Evolutionary conservation across 2,797 vertebrate genomes (phyloP).

Genomic region (Spondyliosoma cantharus): DNA sequence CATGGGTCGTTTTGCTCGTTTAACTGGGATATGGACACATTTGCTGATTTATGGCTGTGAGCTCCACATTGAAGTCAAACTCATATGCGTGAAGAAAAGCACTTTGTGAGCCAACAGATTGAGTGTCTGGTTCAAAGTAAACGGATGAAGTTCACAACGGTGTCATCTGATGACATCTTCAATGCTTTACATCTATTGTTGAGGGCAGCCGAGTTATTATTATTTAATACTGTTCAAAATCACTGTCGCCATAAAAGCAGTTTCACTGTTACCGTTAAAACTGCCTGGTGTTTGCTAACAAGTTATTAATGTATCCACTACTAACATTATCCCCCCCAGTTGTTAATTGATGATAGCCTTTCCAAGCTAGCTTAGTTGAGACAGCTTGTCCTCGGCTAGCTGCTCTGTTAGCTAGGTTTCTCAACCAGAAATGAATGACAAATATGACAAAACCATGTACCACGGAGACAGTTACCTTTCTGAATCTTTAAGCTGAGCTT

Average conservation of each 20-base stretch:
- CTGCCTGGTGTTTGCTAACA: not conserved
- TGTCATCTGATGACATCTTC: not conserved
- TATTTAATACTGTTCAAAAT: not conserved
- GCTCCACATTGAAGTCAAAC: not conserved
- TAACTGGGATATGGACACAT: not conserved
- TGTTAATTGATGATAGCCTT: conserved; percentile 13
- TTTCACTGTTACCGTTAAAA: not conserved
- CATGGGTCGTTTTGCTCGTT: not conserved
- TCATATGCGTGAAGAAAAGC: not conserved
- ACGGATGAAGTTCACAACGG: not conserved
- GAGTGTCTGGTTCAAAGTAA: not conserved
- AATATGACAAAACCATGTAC: not conserved
- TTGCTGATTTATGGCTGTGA: not conserved
- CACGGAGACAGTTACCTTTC: conserved; percentile 38
- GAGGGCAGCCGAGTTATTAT: not conserved
- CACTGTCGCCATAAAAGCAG: not conserved
- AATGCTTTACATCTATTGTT: too few species aligned
- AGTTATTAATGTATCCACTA: not conserved
- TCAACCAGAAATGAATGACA: not conserved
- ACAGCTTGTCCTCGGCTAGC: conserved; percentile 21
- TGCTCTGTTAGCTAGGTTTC: conserved; percentile 33
- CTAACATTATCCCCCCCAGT: not conserved
- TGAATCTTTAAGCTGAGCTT: not conserved
- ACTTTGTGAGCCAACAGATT: not conserved
- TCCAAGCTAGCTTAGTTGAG: conserved; percentile 32